Evolutionary conservation across 1,140 invertebrate genomes (phyloP), one percentile per base, ranked within the genome.

Genomic region (Aplysia californica): DNA sequence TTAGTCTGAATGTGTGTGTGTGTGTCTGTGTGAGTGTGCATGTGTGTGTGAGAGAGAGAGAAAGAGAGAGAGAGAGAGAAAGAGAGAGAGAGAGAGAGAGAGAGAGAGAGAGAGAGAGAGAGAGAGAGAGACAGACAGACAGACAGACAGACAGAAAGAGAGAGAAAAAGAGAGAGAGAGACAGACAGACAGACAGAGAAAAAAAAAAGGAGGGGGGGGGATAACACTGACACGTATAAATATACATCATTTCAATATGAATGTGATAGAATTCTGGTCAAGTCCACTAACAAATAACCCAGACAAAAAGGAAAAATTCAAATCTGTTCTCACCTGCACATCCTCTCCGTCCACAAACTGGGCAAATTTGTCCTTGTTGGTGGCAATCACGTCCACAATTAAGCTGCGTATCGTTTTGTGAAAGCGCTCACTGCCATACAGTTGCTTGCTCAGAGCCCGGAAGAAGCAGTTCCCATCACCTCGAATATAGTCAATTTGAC

Each of bases 391-490:
- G 67, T 87, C 84, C 0, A 85, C 83, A 31, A 88, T 78, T 0
- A 82, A 79, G 66, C 83, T 79, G n/a, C 87, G 64, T 21, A 85
- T 66, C 29, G 83, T 80, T n/a, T 80, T 77, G 79, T 88, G 84
- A 76, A 75, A 85, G 33, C 79, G 71, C 61, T 88, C 85, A 39
- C 74, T 78, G 2, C 82, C 84, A 75, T 87, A 87, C 26, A 86
- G 78, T 15, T 84, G 80, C 79, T 87, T 87, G 76, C 85, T 87
- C 29, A 88, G 69, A 35, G 87, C 83, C 23, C 85, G 71, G 75
- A 88, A 88, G 64, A 88, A 86, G 73, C 87, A 88, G 76, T 88
- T 88, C n/a, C 87, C 87, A 80, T 88, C 87, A 5, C 87, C 87
- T 56, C 67, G 73, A 20, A 88, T 85, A 70, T 82, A 82, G 72